Conservation (phyloP, 1,140 invertebrate genomes). For the Drosophila prosaltans region DNA sequence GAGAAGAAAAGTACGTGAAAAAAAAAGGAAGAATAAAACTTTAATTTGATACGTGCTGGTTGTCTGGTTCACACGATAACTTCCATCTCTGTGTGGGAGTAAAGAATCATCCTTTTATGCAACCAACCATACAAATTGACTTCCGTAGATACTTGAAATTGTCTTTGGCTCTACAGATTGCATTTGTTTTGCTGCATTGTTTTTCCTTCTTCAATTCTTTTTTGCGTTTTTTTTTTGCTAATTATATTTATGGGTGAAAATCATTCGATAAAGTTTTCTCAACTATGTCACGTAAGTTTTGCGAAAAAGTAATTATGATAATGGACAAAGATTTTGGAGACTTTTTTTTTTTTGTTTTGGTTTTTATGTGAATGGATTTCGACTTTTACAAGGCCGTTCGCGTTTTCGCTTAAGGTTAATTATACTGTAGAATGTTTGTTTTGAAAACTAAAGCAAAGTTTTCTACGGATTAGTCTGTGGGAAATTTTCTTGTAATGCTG, state of each 20-base stretch:
- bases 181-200: background rate
- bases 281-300: conserved; percentile 7
- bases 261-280: conserved; percentile 8
- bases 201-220: background rate
- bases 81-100: background rate
- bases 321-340: background rate
- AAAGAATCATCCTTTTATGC: background rate
- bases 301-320: conserved; percentile 18
- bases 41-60: conserved; percentile 11
- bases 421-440: too few relatives aligned
- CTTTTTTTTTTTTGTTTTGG: background rate
- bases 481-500: too few relatives aligned
- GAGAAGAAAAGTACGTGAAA: background rate
- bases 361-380: background rate
- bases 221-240: conserved; percentile 12
- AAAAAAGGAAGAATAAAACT: conserved; percentile 1
- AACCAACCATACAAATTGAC: conserved; percentile 1
- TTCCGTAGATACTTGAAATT: background rate
- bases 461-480: too few relatives aligned
- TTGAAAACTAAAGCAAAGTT: too few relatives aligned
- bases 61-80: conserved; percentile 4
- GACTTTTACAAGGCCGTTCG: background rate
- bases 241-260: conserved; percentile 13
- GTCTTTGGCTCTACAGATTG: background rate
- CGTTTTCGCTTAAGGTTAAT: too few relatives aligned